Percentiles rank a stretch among this genome's conserved stretches.
Conservation (phyloP, 2,888 invertebrate genomes). For the Globia sparganii region DNA sequence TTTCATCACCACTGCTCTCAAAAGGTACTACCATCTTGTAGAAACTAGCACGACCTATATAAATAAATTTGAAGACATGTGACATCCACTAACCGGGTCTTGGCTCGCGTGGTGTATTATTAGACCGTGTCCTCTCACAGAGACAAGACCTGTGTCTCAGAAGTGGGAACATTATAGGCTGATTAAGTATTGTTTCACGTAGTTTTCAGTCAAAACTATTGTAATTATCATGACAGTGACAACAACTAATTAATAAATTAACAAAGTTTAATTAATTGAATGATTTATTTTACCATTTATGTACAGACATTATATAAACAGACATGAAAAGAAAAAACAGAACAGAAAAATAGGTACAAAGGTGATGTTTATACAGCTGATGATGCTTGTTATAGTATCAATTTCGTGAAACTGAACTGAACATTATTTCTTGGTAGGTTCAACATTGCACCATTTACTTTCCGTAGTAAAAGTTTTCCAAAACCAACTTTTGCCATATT, state of each 20-base stretch:
- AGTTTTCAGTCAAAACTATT: not conserved
- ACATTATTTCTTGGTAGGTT: too few species aligned
- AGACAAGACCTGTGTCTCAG: not conserved
- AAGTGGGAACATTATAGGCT: not conserved
- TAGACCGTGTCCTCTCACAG: not conserved
- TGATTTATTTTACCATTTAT: too few species aligned
- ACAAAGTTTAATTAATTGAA: constrained; percentile 32
- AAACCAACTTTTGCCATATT: too few species aligned
- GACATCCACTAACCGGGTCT: not conserved
- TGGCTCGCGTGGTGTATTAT: not conserved
- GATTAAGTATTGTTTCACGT: not conserved
- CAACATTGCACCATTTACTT: too few species aligned
- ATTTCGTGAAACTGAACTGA: too few species aligned
- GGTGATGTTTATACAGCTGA: too few species aligned
- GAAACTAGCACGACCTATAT: not conserved
- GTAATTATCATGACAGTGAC: constrained; percentile 7
- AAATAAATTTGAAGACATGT: not conserved
- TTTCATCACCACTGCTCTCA: not conserved
- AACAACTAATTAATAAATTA: constrained; percentile 38
- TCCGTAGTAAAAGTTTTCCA: too few species aligned
- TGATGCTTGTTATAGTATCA: too few species aligned
- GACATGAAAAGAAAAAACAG: too few species aligned
- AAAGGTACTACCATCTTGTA: too few species aligned
- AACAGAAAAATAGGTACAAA: too few species aligned
- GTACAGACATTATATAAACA: too few species aligned